Evolutionary conservation across 2,797 vertebrate species (phyloP).

Genomic region (Propithecus deckenii): DNA sequence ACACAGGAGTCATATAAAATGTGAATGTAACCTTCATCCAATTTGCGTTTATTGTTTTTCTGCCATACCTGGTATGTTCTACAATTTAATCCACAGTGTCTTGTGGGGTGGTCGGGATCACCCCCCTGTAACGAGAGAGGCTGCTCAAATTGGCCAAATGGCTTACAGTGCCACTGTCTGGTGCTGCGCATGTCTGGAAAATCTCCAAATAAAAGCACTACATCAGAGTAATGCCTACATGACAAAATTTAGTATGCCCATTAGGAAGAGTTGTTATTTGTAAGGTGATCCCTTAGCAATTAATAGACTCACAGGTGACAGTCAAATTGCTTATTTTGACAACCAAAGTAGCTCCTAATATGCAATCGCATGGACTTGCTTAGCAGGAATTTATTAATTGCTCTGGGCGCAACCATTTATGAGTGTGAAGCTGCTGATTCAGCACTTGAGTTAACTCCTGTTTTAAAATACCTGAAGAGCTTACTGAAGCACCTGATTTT

Average conservation of each 20-base stretch:
- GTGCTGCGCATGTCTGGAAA: neutral
- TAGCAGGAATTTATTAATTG: conserved; percentile 39
- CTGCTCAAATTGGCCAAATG: neutral
- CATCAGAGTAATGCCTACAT: neutral
- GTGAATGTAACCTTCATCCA: neutral
- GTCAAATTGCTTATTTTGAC: conserved; percentile 31
- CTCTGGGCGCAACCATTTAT: neutral
- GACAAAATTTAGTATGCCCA: neutral
- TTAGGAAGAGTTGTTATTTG: neutral
- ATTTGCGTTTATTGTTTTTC: neutral
- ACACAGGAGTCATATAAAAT: neutral
- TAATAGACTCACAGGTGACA: neutral
- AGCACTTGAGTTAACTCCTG: neutral
- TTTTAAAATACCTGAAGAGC: neutral
- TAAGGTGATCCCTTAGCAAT: neutral
- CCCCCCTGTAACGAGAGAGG: neutral
- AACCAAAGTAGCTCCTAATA: conserved; percentile 23
- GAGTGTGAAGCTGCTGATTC: neutral
- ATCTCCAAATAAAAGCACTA: neutral
- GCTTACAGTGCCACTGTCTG: neutral
- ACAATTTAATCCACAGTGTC: neutral
- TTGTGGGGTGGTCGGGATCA: neutral
- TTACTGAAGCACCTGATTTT: neutral
- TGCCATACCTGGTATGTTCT: neutral
- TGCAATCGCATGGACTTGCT: conserved; percentile 15